These are phyloP conservation scores for Tubulanus polymorphus DNA, from an alignment of 2,888 invertebrate genomes.

Conservation along the genomic window DNA sequence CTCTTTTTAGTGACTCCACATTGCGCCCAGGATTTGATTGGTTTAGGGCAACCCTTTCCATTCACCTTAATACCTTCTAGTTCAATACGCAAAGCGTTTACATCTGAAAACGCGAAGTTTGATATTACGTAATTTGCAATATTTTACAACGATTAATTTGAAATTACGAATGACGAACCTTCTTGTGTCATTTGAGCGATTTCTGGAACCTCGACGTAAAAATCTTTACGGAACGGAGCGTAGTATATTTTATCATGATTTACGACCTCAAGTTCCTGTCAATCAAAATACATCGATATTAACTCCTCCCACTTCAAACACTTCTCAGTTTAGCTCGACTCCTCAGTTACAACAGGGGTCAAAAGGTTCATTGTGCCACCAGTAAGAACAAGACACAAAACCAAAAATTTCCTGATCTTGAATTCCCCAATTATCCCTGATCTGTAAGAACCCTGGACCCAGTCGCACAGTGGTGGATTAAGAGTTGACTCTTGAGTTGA, in stretches of 20 bases:
- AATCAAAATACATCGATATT: too few relatives aligned
- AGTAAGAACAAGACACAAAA: too few relatives aligned
- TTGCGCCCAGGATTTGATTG: constrained; percentile 94
- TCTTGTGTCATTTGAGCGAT: constrained; percentile 84
- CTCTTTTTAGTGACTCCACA: constrained; percentile 96
- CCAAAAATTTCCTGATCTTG: too few relatives aligned
- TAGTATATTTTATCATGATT: constrained; percentile 69
- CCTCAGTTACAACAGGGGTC: too few relatives aligned
- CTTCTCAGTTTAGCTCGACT: too few relatives aligned
- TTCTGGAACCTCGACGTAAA: constrained; percentile 97
- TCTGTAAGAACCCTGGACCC: too few relatives aligned
- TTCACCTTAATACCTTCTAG: constrained; percentile 93
- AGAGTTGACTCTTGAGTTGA: too few relatives aligned
- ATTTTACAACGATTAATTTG: not conserved
- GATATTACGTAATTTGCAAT: not conserved
- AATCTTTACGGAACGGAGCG: constrained; percentile 84
- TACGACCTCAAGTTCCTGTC: constrained; percentile 66
- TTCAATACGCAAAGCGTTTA: constrained; percentile 60
- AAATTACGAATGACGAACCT: constrained; percentile 57
- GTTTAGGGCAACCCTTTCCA: constrained; percentile 94
- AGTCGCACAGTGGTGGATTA: too few relatives aligned
- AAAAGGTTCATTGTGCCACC: too few relatives aligned
- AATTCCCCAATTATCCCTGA: too few relatives aligned
- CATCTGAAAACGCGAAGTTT: constrained; percentile 45
- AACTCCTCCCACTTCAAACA: too few relatives aligned